phyloP scores from a whole-genome alignment of 2,888 invertebrate genomes.

The Smittia sp. region DNA sequence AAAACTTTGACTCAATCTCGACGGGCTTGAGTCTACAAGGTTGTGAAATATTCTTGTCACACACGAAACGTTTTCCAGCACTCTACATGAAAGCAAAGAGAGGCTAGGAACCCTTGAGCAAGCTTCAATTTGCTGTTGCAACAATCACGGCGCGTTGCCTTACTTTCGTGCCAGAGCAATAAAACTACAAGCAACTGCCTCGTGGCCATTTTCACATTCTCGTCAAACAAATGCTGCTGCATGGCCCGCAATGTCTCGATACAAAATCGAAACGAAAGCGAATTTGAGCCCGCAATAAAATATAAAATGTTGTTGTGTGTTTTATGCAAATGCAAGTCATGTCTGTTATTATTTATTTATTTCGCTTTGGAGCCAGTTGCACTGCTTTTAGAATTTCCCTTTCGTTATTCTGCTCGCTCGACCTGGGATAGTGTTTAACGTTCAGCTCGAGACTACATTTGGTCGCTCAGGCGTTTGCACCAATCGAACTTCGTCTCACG shows the following conservation, averaged over 20 bases:
- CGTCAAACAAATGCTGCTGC: slow-evolving; percentile 28
- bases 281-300: background rate
- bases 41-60: too few species aligned
- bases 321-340: slow-evolving; percentile 40
- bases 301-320: slow-evolving; percentile 23
- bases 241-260: background rate
- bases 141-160: too few species aligned
- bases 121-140: too few species aligned
- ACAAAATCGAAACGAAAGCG: background rate
- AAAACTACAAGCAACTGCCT: slow-evolving; percentile 12
- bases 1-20: too few species aligned
- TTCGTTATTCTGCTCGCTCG: slow-evolving; percentile 3
- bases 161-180: background rate
- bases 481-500: background rate
- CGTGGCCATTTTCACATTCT: slow-evolving; percentile 23
- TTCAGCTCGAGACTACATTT: background rate
- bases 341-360: slow-evolving; percentile 40
- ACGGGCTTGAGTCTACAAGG: too few species aligned
- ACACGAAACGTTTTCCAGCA: too few species aligned
- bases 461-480: too few species aligned
- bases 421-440: background rate
- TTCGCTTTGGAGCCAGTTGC: background rate
- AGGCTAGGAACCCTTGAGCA: too few species aligned
- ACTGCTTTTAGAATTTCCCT: slow-evolving; percentile 33
- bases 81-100: too few species aligned